Base-by-base conservation (phyloP, 2,888 invertebrate species). In the Cetonia aurata region DNA sequence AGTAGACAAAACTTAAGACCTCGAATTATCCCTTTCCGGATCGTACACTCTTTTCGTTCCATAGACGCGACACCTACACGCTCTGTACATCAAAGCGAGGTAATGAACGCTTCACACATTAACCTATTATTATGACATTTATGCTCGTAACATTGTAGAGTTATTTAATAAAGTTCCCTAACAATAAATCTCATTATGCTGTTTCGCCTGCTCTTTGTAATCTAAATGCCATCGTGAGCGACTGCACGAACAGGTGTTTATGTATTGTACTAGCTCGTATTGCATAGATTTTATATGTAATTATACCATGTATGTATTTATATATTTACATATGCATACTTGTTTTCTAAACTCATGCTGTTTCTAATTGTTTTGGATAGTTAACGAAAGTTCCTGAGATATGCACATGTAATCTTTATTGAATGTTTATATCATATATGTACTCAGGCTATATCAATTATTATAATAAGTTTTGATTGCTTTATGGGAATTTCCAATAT, bases 221-320 rank as follows among this genome's bases (percentile, higher is more conserved):
- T 73, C 73, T 73, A 73, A 73, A 73, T 73, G 71, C 71, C 73
- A 73, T 73, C 73, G 56, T 68, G 44, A 53, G 62, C 59, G 71
- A 69, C 69, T 68, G 71, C 42, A 69, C 52, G 56, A 57, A 46
- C 56, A 62, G 62, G 69, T 62, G 69, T 62, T 69, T 62, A 13
- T 69, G 60, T 62, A 60, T 69, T 60, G 62, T 37, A 15, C 15
- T 42, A n/a, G 42, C 17, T 19, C 57, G 9, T 57, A 44, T 57
- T 68, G 33, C 57, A 37, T 66, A 37, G 13, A 41, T 62, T 46
- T 37, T 3, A 10, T 57, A 41, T 13, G 15, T 42, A 42, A n/a
- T 19, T 41, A 13, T 12, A 42, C 42, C 42, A 19, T 44, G 19
- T 41, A 15, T 41, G 41, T 37, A 15, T 41, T 37, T 25, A 17